phyloP scores from a whole-genome alignment of 2,113 vertebrate species.

The Plotosus lineatus region DNA sequence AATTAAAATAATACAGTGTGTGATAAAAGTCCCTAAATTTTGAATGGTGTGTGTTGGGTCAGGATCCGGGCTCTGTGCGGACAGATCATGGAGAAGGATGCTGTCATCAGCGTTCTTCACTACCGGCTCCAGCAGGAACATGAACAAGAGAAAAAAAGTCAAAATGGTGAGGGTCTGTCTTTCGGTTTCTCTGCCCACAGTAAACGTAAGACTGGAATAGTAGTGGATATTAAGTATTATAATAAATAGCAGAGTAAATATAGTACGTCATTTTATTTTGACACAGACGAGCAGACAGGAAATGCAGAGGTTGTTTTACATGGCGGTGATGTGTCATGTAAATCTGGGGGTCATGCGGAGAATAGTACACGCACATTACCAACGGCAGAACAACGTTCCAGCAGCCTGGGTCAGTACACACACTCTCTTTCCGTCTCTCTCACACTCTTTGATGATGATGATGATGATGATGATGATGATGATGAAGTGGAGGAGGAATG shows the following conservation, averaged over 20 bases:
- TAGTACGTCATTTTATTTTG: too few relatives aligned
- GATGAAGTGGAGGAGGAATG: conserved; percentile 37
- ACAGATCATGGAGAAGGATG: conserved; percentile 94
- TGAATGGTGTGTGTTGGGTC: background rate
- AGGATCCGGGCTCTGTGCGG: conserved; percentile 89
- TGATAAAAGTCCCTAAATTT: background rate
- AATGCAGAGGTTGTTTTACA: background rate
- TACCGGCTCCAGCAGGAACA: conserved; percentile 84
- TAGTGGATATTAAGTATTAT: too few relatives aligned
- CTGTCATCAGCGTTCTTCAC: conserved; percentile 89
- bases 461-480: conserved; percentile 26
- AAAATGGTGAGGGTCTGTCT: conserved; percentile 76
- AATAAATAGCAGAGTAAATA: too few relatives aligned
- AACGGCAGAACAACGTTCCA: conserved; percentile 20
- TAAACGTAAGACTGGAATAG: conserved; percentile 64
- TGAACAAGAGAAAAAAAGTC: conserved; percentile 67
- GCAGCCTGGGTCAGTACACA: conserved; percentile 59
- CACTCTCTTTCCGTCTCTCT: background rate
- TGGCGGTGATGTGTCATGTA: background rate
- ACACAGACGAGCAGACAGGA: conserved; percentile 68
- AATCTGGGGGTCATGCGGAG: background rate
- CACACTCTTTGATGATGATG: conserved; percentile 6
- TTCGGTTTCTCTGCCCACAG: conserved; percentile 66
- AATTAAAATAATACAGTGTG: too few relatives aligned
- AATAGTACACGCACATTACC: conserved; percentile 29